Evolutionary conservation across 92 coral and sea anemone species (phyloP).

Genomic region (Muricea muricata): DNA sequence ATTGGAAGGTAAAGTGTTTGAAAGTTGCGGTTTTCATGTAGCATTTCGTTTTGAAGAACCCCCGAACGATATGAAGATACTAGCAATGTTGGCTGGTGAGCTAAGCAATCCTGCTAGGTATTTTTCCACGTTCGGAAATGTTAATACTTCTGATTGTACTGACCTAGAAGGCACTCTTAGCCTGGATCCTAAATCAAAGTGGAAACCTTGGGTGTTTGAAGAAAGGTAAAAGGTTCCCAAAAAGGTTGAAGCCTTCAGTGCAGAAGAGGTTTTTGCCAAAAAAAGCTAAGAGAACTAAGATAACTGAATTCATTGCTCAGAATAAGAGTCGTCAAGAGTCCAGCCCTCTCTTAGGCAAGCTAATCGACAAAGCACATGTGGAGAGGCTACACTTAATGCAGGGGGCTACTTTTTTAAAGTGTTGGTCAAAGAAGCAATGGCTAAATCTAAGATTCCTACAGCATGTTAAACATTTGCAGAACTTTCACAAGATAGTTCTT

Average conservation of each 20-base stretch:
- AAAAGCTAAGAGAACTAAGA: neutral
- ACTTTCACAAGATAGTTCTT: too few species aligned
- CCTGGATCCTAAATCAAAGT: neutral
- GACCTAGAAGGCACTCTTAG: too few species aligned
- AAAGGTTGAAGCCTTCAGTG: neutral
- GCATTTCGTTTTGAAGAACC: constrained; percentile 67
- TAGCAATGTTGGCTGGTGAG: constrained; percentile 86
- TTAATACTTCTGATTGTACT: too few species aligned
- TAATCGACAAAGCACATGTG: too few species aligned
- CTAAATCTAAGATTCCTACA: too few species aligned
- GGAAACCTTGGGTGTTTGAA: neutral
- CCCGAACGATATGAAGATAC: constrained; percentile 80
- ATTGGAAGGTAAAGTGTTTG: too few species aligned
- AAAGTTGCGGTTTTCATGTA: constrained; percentile 75
- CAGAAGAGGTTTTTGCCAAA: neutral
- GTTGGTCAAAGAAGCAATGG: too few species aligned
- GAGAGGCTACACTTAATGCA: too few species aligned
- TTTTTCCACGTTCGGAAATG: constrained; percentile 25
- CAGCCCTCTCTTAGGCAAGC: neutral
- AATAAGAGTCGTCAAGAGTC: neutral
- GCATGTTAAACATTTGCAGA: too few species aligned
- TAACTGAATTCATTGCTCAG: too few species aligned
- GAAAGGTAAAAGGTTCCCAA: neutral
- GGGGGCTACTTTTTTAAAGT: too few species aligned
- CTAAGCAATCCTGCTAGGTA: constrained; percentile 71